Base-by-base conservation (phyloP, 2,888 invertebrate genomes). In the Molorchus minor region DNA sequence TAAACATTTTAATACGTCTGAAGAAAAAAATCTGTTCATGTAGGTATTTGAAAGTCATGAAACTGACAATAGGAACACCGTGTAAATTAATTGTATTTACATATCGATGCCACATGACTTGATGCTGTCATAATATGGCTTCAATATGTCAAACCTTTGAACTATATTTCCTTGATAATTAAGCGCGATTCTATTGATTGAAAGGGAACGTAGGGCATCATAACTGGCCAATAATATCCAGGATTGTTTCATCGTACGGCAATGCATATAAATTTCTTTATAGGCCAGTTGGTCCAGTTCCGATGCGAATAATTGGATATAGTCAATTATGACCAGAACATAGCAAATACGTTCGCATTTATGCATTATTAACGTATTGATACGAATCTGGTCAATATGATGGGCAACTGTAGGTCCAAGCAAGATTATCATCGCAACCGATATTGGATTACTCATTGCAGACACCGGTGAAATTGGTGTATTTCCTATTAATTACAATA, bases 401-500 rank as follows among this genome's bases (percentile, higher is more conserved):
- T 71, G 71, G 71, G 69, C 71, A 73, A 73, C 72, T 68, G 68
- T 59, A 67, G 67, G 64, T 64, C 68, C 67, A 71, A 70, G 69
- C 69, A 72, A 74, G 75, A 75, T 75, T 74, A 74, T 69, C 64
- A 75, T 75, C 73, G 66, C 61, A 44, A 60, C 68, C 75, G 72
- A 77, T 79, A 77, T 77, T 77, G 77, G 77, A 77, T 78, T 76
- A 73, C 72, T 74, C 73, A 68, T 71, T 75, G 71, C 72, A 70
- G 69, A 70, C n/a, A n/a, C 69, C 73, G 69, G 68, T 68, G 76
- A 76, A 78, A 79, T 79, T 79, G 77, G 73, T 75, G 76, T 74
- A 77, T 77, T 78, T 79, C 77, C 77, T 75, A 77, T 77, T 77
- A 78, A 78, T 79, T 77, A 75, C 63, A 73, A 74, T 76, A 77